Evolutionary conservation across 2,888 invertebrate genomes (phyloP), one percentile per base, ranked within the genome.

Genomic region (Cynaeus angustus): DNA sequence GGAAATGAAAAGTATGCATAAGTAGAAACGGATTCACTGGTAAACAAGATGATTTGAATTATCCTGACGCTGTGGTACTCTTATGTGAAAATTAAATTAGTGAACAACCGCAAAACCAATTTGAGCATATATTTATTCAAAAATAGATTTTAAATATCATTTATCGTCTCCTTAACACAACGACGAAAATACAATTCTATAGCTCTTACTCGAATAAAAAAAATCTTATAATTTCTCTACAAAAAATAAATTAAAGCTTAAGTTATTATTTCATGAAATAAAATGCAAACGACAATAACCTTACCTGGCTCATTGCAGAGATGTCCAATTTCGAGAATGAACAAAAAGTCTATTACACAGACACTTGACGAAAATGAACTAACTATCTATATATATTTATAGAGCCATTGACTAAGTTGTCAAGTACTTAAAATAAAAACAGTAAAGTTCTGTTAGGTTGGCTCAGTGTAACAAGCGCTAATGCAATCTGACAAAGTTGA

Each of bases 401-500:
- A 61, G 64, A 38, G 50, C 46, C 61, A 62, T 61, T 55, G 62
- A 68, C 61, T 45, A 68, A 68, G 48, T 53, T 53, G 59, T 59
- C 67, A 43, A 59, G 66, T 66, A 66, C 67, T 67, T 38, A 67
- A 68, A 62, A 68, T 67, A 52, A 67, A 50, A 67, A 59, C 58
- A 45, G 58, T 67, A 28, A 41, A 48, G 66, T 53, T 30, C 43
- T 28, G 53, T 59, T 59, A 50, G 43, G 62, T 50, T 50, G 62
- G 43, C 37, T 43, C 53, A 14, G 26, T 65, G 53, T 65, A 59
- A 67, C 66, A 58, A 50, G 64, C 66, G 64, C 71, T 73, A 72
- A 14, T 59, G 71, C 74, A 73, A 76, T 75, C 75, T 74, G 73
- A 62, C 72, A 55, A 71, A 74, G 71, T 78, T 74, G 77, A 76